Evolutionary conservation across 1,140 invertebrate species (phyloP), one percentile per base, ranked within the genome.

Genomic region (Ruditapes philippinarum): DNA sequence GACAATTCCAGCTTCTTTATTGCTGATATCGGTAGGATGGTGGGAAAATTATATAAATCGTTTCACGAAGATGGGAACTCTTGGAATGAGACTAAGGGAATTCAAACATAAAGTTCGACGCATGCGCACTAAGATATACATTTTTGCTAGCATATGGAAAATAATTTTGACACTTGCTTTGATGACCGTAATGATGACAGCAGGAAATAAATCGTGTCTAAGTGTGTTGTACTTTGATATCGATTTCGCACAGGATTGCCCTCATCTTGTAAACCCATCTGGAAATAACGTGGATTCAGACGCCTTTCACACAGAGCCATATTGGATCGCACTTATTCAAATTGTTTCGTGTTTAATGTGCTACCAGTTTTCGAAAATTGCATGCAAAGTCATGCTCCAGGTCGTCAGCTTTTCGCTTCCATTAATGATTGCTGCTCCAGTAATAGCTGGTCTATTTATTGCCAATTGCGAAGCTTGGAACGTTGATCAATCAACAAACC

Each of bases 31-130:
- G 0, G 76, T 94, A 25, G 92, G 92, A 5, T 95, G 94, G 94
- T 95, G 95, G 94, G 95, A 96, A 78, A 96, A 96, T 82, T 96
- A 94, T 88, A 92, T 95, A 17, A 95, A 95, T 89, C 91, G 91
- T 36, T 91, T 92, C 87, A 93, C 93, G 12, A 57, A 84, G 22
- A 74, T 94, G 70, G 94, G 93, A 9, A 78, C 60, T 38, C 57
- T 95, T 22, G 93, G 91, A 33, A 78, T 36, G 14, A 88, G 91
- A 11, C 89, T 95, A 28, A 93, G 90, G 82, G 91, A 93, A 28
- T 90, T 94, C 5, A 94, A 95, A 74, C 88, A 90, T 68, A 90
- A 93, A 51, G 91, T 94, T 36, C 92, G 93, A 28, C 87, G 94
- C 28, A 93, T 94, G 90, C 81, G 94, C 25, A 93, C 94, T 11